Evolutionary conservation across 2,888 invertebrate species (phyloP).

Genomic region (Nomada fabriciana): DNA sequence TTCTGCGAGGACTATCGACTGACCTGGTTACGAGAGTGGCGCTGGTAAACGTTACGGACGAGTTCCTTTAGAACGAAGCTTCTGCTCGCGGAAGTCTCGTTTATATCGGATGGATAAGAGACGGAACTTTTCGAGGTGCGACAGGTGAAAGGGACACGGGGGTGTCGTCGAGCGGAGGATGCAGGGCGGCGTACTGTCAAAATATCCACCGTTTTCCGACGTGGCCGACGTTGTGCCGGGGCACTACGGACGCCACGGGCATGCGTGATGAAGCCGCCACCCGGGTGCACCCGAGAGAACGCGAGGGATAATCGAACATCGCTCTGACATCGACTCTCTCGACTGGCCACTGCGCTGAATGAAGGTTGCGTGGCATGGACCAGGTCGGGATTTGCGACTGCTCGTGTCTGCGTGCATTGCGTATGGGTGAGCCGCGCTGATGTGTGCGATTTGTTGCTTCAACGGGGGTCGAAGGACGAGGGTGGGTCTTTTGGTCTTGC

Average conservation of each 20-base stretch:
- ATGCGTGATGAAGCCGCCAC: constrained; percentile 74
- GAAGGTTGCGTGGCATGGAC: constrained; percentile 31
- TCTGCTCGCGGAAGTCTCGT: neutral
- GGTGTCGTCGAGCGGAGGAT: constrained; percentile 62
- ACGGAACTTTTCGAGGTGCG: neutral
- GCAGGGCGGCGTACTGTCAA: constrained; percentile 78
- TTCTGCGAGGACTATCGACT: constrained; percentile 72
- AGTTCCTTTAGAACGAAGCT: too few species aligned
- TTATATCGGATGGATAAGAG: too few species aligned
- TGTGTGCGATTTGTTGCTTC: neutral
- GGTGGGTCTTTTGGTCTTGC: neutral
- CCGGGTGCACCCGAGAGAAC: constrained; percentile 32
- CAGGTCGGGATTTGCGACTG: neutral
- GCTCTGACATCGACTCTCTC: constrained; percentile 46
- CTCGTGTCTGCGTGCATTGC: neutral
- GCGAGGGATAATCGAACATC: constrained; percentile 63
- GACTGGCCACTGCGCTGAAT: constrained; percentile 33
- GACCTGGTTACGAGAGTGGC: constrained; percentile 68
- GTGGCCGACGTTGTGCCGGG: constrained; percentile 50
- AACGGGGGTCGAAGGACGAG: neutral
- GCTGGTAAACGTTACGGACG: constrained; percentile 31
- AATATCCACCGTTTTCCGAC: constrained; percentile 69
- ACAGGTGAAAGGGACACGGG: constrained; percentile 21
- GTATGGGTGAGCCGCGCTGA: too few species aligned
- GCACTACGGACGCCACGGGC: constrained; percentile 67